These are phyloP conservation scores for Clamator glandarius DNA, from an alignment of 2,797 vertebrate species.

Conservation along the genomic window DNA sequence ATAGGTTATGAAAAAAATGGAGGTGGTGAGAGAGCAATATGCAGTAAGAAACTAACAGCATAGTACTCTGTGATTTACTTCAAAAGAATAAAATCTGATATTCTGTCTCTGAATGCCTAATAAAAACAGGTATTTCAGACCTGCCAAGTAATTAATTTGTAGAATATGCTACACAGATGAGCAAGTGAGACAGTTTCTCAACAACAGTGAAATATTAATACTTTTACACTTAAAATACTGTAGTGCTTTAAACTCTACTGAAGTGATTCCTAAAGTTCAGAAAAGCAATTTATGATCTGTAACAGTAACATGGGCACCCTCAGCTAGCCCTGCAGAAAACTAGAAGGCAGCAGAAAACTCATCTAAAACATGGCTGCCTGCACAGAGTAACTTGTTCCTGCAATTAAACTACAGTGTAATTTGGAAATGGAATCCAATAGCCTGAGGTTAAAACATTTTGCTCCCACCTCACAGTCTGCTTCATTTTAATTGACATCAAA, in stretches of 20 bases:
- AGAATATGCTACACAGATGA: constrained; percentile 50
- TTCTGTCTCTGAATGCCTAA: constrained; percentile 64
- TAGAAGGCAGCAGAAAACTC: constrained; percentile 25
- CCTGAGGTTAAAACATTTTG: constrained; percentile 32
- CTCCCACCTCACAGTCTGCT: neutral
- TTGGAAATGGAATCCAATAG: constrained; percentile 55
- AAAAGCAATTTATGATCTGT: constrained; percentile 49
- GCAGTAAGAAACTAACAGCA: constrained; percentile 18
- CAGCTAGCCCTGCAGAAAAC: constrained; percentile 33
- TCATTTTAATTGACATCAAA: constrained; percentile 49
- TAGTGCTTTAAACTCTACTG: constrained; percentile 27
- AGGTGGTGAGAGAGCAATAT: neutral
- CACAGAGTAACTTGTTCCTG: neutral
- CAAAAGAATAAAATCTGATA: constrained; percentile 68
- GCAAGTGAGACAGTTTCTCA: constrained; percentile 14
- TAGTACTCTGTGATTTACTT: constrained; percentile 57
- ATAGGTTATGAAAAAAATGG: constrained; percentile 54
- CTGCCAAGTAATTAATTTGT: constrained; percentile 68
- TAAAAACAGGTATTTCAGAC: constrained; percentile 67
- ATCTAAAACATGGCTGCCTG: constrained; percentile 38
- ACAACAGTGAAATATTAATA: constrained; percentile 66
- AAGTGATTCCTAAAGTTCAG: constrained; percentile 44
- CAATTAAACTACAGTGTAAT: constrained; percentile 62
- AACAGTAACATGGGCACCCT: constrained; percentile 11
- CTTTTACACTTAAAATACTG: constrained; percentile 61